Percentiles rank a stretch among this genome's conserved stretches.
Conservation (phyloP, 2,888 invertebrate genomes). For the Acanthosepion esculentum region DNA sequence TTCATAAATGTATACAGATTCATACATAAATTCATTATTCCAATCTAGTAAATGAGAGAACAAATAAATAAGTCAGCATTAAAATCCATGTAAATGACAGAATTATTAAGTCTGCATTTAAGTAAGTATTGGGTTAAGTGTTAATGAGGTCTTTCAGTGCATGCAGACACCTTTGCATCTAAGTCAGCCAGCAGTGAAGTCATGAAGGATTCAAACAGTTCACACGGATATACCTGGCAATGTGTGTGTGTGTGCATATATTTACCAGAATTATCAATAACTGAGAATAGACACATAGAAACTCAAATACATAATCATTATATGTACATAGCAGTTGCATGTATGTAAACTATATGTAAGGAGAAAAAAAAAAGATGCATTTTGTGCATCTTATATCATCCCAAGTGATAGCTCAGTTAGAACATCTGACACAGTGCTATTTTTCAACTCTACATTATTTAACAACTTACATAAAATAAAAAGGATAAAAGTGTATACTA, state of each 20-base stretch:
- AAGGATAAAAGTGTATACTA: too few species aligned
- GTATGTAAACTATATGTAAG: too few species aligned
- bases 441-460: too few species aligned
- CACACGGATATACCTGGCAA: too few species aligned
- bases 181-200: not conserved
- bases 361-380: too few species aligned
- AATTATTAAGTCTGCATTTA: not conserved
- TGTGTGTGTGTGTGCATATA: not conserved
- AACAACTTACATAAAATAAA: too few species aligned
- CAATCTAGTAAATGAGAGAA: slow-evolving; percentile 33
- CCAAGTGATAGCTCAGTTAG: too few species aligned
- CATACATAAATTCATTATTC: slow-evolving; percentile 18
- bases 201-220: not conserved
- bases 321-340: too few species aligned
- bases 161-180: not conserved
- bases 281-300: not conserved
- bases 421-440: too few species aligned
- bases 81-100: slow-evolving; percentile 7
- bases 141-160: not conserved
- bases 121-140: not conserved
- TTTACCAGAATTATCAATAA: not conserved
- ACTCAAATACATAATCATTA: not conserved
- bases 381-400: not conserved
- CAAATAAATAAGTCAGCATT: not conserved
- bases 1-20: not conserved